phyloP scores from a whole-genome alignment of 2,888 invertebrate genomes.

The Leptopterna dolabrata region DNA sequence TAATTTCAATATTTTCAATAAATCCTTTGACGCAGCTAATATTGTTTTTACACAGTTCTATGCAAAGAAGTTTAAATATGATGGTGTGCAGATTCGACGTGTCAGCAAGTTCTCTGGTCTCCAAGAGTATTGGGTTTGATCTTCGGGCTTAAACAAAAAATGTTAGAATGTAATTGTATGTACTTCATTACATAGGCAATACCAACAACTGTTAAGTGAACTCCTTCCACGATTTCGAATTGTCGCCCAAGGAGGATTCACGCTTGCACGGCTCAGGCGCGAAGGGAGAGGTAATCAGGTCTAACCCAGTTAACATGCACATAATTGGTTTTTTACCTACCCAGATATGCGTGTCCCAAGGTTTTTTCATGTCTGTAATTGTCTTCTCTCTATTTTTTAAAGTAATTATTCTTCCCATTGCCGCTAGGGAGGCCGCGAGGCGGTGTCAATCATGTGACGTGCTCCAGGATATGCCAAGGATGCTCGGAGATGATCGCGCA shows the following conservation, averaged over 20 bases:
- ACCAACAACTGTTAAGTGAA: background rate
- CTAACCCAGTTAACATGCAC: constrained; percentile 11
- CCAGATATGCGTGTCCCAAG: constrained; percentile 7
- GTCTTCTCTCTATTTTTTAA: background rate
- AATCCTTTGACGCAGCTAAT: too few species aligned
- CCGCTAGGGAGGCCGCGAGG: background rate
- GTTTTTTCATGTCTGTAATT: background rate
- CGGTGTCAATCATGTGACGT: background rate
- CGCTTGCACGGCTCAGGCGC: background rate
- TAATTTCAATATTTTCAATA: too few species aligned
- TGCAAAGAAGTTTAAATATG: too few species aligned
- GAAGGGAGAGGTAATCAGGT: background rate
- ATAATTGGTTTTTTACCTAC: constrained; percentile 8
- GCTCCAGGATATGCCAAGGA: background rate
- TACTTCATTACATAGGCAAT: too few species aligned
- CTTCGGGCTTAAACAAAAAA: too few species aligned
- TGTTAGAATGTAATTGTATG: too few species aligned
- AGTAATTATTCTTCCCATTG: constrained; percentile 3
- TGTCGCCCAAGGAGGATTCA: background rate
- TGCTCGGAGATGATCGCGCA: background rate
- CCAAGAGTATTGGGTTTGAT: too few species aligned
- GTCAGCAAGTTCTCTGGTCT: too few species aligned
- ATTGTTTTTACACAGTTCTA: too few species aligned
- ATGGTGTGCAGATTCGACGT: too few species aligned
- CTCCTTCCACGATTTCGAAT: background rate